These are phyloP conservation scores for Lepidochrysops patricia DNA, from an alignment of 2,888 invertebrate genomes.

Conservation along the genomic window DNA sequence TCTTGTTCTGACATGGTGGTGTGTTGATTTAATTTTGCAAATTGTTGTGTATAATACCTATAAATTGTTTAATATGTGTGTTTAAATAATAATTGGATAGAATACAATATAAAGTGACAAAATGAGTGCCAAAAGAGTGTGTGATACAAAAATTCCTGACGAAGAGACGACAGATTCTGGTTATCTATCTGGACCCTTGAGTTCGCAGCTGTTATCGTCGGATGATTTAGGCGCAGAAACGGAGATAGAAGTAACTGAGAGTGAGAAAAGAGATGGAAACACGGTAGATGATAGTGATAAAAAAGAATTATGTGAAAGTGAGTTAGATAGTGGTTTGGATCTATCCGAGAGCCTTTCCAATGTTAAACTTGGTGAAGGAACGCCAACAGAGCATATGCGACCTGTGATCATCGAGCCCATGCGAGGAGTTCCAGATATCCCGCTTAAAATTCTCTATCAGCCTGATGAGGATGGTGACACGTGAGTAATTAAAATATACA, in stretches of 20 bases:
- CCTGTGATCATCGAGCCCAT: slow-evolving; percentile 29
- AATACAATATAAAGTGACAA: slow-evolving; percentile 32
- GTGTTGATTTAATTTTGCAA: slow-evolving; percentile 17
- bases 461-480: slow-evolving; percentile 92
- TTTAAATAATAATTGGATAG: slow-evolving; percentile 22
- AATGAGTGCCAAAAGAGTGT: slow-evolving; percentile 62
- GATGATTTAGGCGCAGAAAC: slow-evolving; percentile 21
- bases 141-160: slow-evolving; percentile 46
- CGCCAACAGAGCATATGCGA: slow-evolving; percentile 24
- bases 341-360: slow-evolving; percentile 77
- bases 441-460: slow-evolving; percentile 80
- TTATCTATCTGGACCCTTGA: slow-evolving; percentile 46
- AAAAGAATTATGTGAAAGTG: slow-evolving; percentile 37
- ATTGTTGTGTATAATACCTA: slow-evolving; percentile 41
- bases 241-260: slow-evolving; percentile 25
- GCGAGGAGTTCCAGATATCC: slow-evolving; percentile 36
- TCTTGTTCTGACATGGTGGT: slow-evolving; percentile 28
- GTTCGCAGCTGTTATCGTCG: slow-evolving; percentile 31
- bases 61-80: slow-evolving; percentile 26
- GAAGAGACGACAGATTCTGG: slow-evolving; percentile 55
- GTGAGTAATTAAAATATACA: slow-evolving; percentile 79
- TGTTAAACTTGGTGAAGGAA: slow-evolving; percentile 46
- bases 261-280: slow-evolving; percentile 24
- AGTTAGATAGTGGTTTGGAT: slow-evolving; percentile 77
- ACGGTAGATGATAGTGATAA: slow-evolving; percentile 29